phyloP scores from a whole-genome alignment of 2,113 vertebrate species.

The Alligator mississippiensis region DNA sequence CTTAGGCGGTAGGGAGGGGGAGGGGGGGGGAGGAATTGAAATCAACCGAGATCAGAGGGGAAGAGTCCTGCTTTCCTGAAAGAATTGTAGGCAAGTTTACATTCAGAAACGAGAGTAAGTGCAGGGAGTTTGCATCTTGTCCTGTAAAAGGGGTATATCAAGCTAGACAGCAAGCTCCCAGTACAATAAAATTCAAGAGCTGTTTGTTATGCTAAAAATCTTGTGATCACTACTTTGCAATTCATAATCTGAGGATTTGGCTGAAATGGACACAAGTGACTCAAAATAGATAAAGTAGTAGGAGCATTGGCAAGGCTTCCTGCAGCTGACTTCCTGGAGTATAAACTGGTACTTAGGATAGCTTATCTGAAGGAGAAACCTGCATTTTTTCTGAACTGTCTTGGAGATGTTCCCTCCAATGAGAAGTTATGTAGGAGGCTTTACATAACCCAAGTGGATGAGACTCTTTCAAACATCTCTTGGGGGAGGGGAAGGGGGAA shows the following conservation, averaged over 20 bases:
- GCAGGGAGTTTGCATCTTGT: neutral
- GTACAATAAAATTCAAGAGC: slow-evolving; percentile 32
- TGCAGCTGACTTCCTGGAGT: slow-evolving; percentile 54
- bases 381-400: slow-evolving; percentile 29
- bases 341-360: slow-evolving; percentile 43
- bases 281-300: slow-evolving; percentile 41
- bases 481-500: neutral
- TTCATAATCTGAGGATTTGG: slow-evolving; percentile 38
- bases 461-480: slow-evolving; percentile 27
- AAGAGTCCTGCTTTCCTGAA: neutral
- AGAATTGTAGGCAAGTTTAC: neutral
- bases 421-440: slow-evolving; percentile 36
- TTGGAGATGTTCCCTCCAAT: slow-evolving; percentile 38
- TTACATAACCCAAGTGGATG: slow-evolving; percentile 20
- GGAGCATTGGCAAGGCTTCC: slow-evolving; percentile 6
- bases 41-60: neutral
- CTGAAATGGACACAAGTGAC: slow-evolving; percentile 51
- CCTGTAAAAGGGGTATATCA: neutral
- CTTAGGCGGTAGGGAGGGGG: neutral
- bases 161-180: neutral
- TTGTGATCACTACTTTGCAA: slow-evolving; percentile 61
- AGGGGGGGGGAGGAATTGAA: neutral
- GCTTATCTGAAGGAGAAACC: neutral
- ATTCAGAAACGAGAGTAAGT: neutral
- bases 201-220: slow-evolving; percentile 68